phyloP scores from a whole-genome alignment of 2,113 vertebrate genomes.

The Dasyurus viverrinus region DNA sequence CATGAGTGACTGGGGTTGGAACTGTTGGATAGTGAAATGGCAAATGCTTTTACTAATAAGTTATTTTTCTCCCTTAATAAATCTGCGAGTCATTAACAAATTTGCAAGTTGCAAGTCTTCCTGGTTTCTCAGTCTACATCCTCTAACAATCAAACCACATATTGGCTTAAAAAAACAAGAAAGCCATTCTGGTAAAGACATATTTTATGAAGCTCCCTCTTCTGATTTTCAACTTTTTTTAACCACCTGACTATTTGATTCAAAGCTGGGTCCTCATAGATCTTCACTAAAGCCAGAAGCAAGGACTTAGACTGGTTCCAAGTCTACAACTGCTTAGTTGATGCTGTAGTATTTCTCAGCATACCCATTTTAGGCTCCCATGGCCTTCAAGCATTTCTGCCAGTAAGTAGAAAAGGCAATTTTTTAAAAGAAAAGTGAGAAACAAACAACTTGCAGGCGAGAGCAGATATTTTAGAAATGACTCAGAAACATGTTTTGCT shows the following conservation, averaged over 20 bases:
- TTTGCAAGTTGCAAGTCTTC: neutral
- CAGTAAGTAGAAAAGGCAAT: conserved; percentile 77
- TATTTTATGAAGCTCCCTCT: neutral
- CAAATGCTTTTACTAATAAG: neutral
- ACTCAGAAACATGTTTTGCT: conserved; percentile 79
- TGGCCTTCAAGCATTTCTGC: conserved; percentile 66
- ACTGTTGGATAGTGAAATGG: too few species aligned
- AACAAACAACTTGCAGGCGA: conserved; percentile 70
- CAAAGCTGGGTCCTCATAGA: neutral
- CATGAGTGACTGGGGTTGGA: too few species aligned
- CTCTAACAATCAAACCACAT: conserved; percentile 7
- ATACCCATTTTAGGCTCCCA: conserved; percentile 67
- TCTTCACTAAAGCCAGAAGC: neutral
- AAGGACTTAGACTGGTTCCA: neutral
- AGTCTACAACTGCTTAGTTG: neutral
- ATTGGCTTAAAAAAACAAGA: conserved; percentile 3
- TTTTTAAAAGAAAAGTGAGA: conserved; percentile 76
- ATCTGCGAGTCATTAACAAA: neutral
- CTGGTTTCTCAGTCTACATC: neutral
- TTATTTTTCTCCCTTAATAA: neutral
- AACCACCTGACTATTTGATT: neutral
- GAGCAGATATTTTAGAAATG: conserved; percentile 79
- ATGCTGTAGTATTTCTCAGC: conserved; percentile 42
- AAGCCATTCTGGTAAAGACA: neutral
- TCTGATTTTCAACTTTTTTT: neutral